Base-by-base conservation (phyloP, 2,888 invertebrate genomes). In the Ectemnius continuus region DNA sequence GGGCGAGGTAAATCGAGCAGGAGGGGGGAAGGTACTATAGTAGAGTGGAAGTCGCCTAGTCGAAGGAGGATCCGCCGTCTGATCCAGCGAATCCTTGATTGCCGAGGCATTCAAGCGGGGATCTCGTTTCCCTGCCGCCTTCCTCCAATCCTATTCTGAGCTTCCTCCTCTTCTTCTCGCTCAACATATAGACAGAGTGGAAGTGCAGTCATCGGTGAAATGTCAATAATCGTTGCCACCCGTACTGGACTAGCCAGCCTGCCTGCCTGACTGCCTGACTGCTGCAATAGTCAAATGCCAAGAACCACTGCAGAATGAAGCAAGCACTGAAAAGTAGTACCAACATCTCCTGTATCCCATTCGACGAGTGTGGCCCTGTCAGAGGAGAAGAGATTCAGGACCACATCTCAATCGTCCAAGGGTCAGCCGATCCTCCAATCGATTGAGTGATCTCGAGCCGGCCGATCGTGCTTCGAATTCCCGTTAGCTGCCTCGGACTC, bases 391-490 rank as follows among this genome's bases (percentile, higher is more conserved):
- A 14, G n/a, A 6, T 13, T 2, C 2, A n/a, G 2, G 18, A 36
- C 8, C 8, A 36, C 36, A 36, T 36, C 36, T 36, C 36, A 36
- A 36, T 36, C 36, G 5, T 36, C 36, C 36, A 36, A 36, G 36
- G 56, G 57, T 14, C 60, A 47, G 62, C 77, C 71, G 73, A 67
- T 60, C 73, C 65, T 72, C 72, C 62, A 78, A 80, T 84, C 76
- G 67, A 84, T 80, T 78, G 72, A 78, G 73, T 45, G 82, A 82
- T 84, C 79, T 73, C 72, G 79, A 77, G 8, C 0, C 82, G 79
- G 81, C 79, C 82, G 78, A 75, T 74, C 84, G 69, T 82, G 80
- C 77, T 74, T 81, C 62, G 79, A 73, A 77, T 85, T 85, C 82
- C 85, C 83, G 86, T 86, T 86, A 87, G 72, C 36, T 36, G 36